Percentiles rank a stretch among this genome's conserved stretches.
phyloP scores from a whole-genome alignment of 2,888 invertebrate genomes.

The Choreutis nemorana region DNA sequence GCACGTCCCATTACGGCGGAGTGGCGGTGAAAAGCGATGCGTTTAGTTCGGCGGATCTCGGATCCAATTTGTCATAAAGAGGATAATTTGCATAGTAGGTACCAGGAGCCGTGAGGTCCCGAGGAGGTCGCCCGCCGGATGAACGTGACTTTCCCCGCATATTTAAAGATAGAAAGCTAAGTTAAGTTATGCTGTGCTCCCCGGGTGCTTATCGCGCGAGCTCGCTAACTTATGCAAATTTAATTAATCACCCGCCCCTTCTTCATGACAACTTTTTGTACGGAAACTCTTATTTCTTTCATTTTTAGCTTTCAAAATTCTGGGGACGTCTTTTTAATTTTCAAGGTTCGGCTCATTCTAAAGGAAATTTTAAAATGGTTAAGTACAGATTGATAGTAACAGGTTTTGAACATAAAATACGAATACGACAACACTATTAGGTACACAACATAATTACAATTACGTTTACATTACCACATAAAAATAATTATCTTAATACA shows the following conservation, averaged over 20 bases:
- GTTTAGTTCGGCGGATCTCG: conserved; percentile 11
- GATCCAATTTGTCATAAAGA: conserved; percentile 49
- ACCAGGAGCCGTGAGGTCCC: conserved; percentile 17
- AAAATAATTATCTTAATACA: too few relatives aligned
- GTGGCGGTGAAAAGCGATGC: not conserved
- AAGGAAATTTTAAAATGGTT: too few relatives aligned
- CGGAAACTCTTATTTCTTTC: conserved; percentile 4
- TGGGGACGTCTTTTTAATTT: too few relatives aligned
- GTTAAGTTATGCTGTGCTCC: conserved; percentile 16
- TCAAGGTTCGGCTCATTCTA: too few relatives aligned
- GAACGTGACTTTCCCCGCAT: conserved; percentile 49
- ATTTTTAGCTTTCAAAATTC: too few relatives aligned
- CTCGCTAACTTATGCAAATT: conserved; percentile 61
- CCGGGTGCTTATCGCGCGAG: conserved; percentile 35
- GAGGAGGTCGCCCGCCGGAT: conserved; percentile 16
- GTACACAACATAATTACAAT: too few relatives aligned
- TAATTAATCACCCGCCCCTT: conserved; percentile 53
- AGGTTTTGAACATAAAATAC: too few relatives aligned
- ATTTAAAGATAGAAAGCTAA: conserved; percentile 33
- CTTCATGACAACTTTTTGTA: conserved; percentile 27
- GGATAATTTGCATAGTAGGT: conserved; percentile 42
- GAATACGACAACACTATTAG: too few relatives aligned
- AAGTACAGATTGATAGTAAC: too few relatives aligned
- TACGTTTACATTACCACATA: too few relatives aligned
- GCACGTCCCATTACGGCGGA: not conserved